A percentile compares a stretch with the other conserved stretches of the same genome.
Evolutionary conservation across 2,797 vertebrate species (phyloP).

Genomic region (Enteromius afrohamiltoni): DNA sequence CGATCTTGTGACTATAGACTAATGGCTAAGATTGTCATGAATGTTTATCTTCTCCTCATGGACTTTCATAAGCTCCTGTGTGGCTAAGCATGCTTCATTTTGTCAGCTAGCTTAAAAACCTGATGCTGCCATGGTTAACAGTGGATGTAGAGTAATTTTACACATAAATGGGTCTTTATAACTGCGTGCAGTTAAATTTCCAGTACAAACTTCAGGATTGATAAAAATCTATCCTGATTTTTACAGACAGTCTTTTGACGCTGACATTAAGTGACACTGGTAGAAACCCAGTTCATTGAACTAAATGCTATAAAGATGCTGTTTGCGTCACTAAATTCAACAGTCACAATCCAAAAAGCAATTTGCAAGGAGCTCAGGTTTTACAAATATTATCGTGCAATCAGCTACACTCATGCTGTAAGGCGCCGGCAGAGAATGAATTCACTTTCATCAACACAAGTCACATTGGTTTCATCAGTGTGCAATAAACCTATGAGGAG

Average conservation of each 20-base stretch:
- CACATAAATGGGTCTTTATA: constrained; percentile 41
- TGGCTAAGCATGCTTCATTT: constrained; percentile 42
- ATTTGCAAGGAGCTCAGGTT: constrained; percentile 10
- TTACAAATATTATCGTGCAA: constrained; percentile 35
- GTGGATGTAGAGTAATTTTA: constrained; percentile 52
- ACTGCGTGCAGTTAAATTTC: background rate
- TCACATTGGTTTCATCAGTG: constrained; percentile 36
- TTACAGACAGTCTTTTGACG: constrained; percentile 45
- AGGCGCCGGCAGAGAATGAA: constrained; percentile 25
- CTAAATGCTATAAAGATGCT: constrained; percentile 18
- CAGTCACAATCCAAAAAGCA: constrained; percentile 37
- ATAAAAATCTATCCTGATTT: constrained; percentile 48
- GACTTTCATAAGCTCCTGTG: constrained; percentile 54
- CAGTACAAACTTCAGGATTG: constrained; percentile 21
- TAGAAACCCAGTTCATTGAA: background rate
- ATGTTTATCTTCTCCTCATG: constrained; percentile 38
- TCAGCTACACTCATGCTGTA: constrained; percentile 28
- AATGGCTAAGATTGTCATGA: constrained; percentile 28
- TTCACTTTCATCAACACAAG: constrained; percentile 34
- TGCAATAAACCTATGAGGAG: constrained; percentile 25
- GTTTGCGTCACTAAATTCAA: constrained; percentile 10
- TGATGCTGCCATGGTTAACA: constrained; percentile 43
- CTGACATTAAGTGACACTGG: background rate
- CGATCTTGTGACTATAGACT: constrained; percentile 22
- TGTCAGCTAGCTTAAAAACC: constrained; percentile 50